Base-by-base conservation (phyloP, 2,888 invertebrate species). In the Macaria liturata region DNA sequence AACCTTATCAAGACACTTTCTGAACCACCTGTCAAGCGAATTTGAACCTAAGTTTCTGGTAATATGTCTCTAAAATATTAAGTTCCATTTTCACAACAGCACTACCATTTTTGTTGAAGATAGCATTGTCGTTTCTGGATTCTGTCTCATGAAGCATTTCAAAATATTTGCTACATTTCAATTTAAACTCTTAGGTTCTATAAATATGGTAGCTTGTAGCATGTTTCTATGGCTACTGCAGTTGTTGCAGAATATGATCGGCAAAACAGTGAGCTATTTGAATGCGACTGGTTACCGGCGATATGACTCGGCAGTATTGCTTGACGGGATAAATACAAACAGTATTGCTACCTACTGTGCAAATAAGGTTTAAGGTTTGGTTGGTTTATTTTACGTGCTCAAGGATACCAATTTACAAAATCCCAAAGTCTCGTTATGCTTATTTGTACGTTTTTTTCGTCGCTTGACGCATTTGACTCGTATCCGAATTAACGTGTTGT, bases 231-330 rank as follows among this genome's bases (percentile, higher is more conserved):
- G n/a, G 31, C 34, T 45, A 59, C 45, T 59, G n/a, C 49, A 46
- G 48, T 37, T 9, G 40, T 62, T 57, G 58, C 62, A 67, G 67
- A 42, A 71, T 75, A 67, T 75, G 74, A 75, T 74, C 70, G 72
- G 70, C 71, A 68, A 71, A 64, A 66, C 60, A 20, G 4, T 68
- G 51, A 54, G 39, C n/a, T 45, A 43, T 9, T 37, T 30, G 49
- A 58, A 48, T 42, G 9, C n/a, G 42, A 3, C 4, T 53, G 37
- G 52, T 59, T 50, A 56, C 62, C 65, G 59, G 54, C 55, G 63
- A 55, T 62, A 68, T 72, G 76, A 74, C 62, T 58, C 58, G 50
- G 62, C 68, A 64, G 42, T 65, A 64, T 64, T 42, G 20, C 37
- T 64, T 49, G 49, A 59, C 58, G 48, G 53, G 53, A 59, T 61